Evolutionary conservation across 1,140 invertebrate genomes (phyloP), one percentile per base, ranked within the genome.

Genomic region (Dolichoris vasculosae): DNA sequence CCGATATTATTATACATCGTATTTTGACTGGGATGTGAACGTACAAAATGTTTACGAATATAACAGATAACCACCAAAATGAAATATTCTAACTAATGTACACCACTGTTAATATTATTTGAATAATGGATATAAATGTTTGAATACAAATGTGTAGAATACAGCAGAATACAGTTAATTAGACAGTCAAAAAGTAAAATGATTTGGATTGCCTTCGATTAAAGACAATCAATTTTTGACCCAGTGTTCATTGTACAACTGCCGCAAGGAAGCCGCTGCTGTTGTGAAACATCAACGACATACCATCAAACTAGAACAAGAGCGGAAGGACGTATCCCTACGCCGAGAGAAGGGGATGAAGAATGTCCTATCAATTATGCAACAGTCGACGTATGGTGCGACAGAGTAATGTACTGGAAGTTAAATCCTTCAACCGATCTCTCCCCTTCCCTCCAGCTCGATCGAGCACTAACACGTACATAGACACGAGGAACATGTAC

Each of bases 331-430:
- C 43, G 26, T 55, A 76, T 64, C 38, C 38, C 30, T 75, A 32
- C 46, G 51, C 40, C 2, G 46, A 55, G 35, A 46, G 71, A n/a
- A 48, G 76, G 30, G 83, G 83, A 82, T 82, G 84, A 85, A 81
- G 79, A 82, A 86, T 82, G 79, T n/a, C 79, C 79, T 63, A 86
- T 86, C 55, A 82, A 86, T 86, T 86, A 86, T 86, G 79, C 84
- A 77, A 13, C 73, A 86, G 77, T 82, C 82, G 59, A 59, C 55
- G 32, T 8, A 30, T 64, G 30, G 59, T 67, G 23, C 43, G 75
- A 76, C 69, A 78, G 63, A 67, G 75, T 30, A 59, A 76, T 69
- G 75, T 63, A 38, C 48, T 23, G 59, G 75, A 51, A 64, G 51
- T 78, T 78, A 84, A 78, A 40, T 40, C 81, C 26, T 46, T 32